A percentile compares a stretch with the other conserved stretches of the same genome.
Evolutionary conservation across 2,888 invertebrate species (phyloP).

Genomic region (Drosophila eohydei): DNA sequence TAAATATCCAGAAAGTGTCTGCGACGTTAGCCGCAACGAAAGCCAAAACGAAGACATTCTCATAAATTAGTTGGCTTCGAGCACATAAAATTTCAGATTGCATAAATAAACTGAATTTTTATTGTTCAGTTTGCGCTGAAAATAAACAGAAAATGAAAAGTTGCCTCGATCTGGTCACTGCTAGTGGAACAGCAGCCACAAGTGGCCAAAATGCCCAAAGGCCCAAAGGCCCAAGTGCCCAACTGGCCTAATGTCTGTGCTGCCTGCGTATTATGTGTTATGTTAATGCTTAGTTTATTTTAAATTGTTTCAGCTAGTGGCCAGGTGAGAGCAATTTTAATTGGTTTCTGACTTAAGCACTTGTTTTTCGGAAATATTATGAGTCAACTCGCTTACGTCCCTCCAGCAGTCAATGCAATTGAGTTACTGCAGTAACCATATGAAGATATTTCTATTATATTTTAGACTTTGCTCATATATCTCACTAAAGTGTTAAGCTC

Average conservation of each 20-base stretch:
- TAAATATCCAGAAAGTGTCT: slow-evolving; percentile 56
- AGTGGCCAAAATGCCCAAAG: slow-evolving; percentile 35
- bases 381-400: slow-evolving; percentile 24
- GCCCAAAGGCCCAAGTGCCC: slow-evolving; percentile 5
- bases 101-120: slow-evolving; percentile 68
- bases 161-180: slow-evolving; percentile 35
- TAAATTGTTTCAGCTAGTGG: slow-evolving; percentile 19
- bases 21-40: slow-evolving; percentile 39
- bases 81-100: slow-evolving; percentile 62
- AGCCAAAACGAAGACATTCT: slow-evolving; percentile 50
- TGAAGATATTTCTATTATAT: background rate
- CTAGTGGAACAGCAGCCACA: slow-evolving; percentile 54
- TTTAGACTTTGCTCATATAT: background rate
- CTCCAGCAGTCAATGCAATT: background rate
- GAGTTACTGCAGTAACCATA: background rate
- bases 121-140: slow-evolving; percentile 63
- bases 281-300: slow-evolving; percentile 24
- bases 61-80: slow-evolving; percentile 56
- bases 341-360: slow-evolving; percentile 3
- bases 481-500: background rate
- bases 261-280: slow-evolving; percentile 9
- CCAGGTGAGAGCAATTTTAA: slow-evolving; percentile 17
- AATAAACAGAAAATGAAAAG: slow-evolving; percentile 56
- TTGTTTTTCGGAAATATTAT: slow-evolving; percentile 5
- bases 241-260: slow-evolving; percentile 8